Percentiles rank a stretch among this genome's conserved stretches.
These are phyloP conservation scores for Botia almorhae DNA, from an alignment of 2,797 vertebrate genomes.

Conservation along the genomic window DNA sequence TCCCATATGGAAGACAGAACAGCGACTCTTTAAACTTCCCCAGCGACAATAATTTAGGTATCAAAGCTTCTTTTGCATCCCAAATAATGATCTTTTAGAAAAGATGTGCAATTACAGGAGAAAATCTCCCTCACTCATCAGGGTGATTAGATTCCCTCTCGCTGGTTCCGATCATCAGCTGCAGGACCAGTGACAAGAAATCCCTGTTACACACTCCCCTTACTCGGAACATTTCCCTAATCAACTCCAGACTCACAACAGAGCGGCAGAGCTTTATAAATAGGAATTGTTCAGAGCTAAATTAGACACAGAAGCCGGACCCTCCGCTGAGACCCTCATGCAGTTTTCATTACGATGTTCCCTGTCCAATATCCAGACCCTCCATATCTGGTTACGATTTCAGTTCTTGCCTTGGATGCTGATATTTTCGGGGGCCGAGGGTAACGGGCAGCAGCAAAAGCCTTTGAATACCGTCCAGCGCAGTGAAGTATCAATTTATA, in stretches of 20 bases:
- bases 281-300: slow-evolving; percentile 77
- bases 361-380: slow-evolving; percentile 75
- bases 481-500: slow-evolving; percentile 70
- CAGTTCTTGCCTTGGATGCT: slow-evolving; percentile 66
- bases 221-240: slow-evolving; percentile 75
- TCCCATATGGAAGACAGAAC: neutral
- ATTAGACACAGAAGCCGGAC: slow-evolving; percentile 78
- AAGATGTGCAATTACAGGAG: neutral
- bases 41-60: neutral
- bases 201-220: slow-evolving; percentile 27
- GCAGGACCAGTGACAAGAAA: slow-evolving; percentile 31
- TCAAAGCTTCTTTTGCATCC: neutral
- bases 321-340: slow-evolving; percentile 71
- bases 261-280: slow-evolving; percentile 73
- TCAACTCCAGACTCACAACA: slow-evolving; percentile 76
- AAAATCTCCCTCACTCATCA: slow-evolving; percentile 25
- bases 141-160: neutral
- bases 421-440: slow-evolving; percentile 70
- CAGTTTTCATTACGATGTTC: slow-evolving; percentile 82
- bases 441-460: slow-evolving; percentile 65
- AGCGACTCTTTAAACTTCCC: neutral
- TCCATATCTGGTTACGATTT: slow-evolving; percentile 81
- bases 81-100: neutral
- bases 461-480: slow-evolving; percentile 69
- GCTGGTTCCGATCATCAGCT: slow-evolving; percentile 5